Evolutionary conservation across 2,888 invertebrate species (phyloP).

Genomic region (Meteorus colon): DNA sequence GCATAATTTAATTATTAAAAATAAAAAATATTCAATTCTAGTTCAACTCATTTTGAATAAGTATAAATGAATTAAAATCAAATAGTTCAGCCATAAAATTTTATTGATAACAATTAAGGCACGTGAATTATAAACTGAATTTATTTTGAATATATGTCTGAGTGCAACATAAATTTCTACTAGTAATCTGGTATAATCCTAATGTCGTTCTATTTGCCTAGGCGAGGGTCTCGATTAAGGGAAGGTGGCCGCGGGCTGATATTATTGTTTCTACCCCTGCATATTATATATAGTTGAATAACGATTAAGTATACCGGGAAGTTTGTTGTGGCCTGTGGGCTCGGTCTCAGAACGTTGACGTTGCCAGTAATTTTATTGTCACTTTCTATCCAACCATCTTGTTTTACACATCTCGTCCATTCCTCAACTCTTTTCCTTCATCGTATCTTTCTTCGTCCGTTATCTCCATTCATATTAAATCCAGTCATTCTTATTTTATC

Average conservation of each 20-base stretch:
- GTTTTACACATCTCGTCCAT: not conserved
- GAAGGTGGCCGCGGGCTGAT: slow-evolving; percentile 54
- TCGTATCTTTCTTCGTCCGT: not conserved
- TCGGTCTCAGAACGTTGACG: slow-evolving; percentile 7
- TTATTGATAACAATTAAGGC: no score
- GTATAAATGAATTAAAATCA: no score
- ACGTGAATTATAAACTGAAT: slow-evolving; percentile 27
- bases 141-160: slow-evolving; percentile 35
- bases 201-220: slow-evolving; percentile 69
- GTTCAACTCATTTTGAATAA: no score
- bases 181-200: slow-evolving; percentile 69
- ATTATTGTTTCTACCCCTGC: slow-evolving; percentile 69
- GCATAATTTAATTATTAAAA: no score
- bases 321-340: slow-evolving; percentile 64
- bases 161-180: slow-evolving; percentile 65
- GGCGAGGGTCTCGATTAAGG: slow-evolving; percentile 54
- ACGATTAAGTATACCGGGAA: slow-evolving; percentile 67
- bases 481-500: not conserved
- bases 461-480: not conserved
- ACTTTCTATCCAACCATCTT: not conserved
- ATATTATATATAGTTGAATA: slow-evolving; percentile 68
- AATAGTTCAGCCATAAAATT: no score
- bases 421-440: not conserved
- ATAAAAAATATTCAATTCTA: no score
- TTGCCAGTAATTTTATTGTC: slow-evolving; percentile 52